These are phyloP conservation scores for Triops cancriformis DNA, from an alignment of 1,140 invertebrate species.

Conservation along the genomic window DNA sequence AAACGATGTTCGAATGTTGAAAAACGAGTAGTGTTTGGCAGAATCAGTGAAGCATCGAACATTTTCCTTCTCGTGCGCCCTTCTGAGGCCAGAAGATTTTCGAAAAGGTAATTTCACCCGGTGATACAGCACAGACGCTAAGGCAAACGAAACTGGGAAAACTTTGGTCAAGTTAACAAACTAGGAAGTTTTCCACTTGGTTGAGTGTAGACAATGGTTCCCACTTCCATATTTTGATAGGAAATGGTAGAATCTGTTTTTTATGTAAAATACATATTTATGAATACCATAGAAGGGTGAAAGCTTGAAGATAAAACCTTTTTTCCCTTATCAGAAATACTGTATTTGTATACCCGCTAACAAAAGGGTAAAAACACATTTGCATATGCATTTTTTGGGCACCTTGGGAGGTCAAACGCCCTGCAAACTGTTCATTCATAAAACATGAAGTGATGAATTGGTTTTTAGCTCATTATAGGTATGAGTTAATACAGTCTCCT, in stretches of 20 bases:
- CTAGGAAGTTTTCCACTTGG: background rate
- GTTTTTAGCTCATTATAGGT: background rate
- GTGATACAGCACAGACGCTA: too few species aligned
- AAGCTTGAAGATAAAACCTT: background rate
- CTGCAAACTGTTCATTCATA: background rate
- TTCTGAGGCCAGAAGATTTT: too few species aligned
- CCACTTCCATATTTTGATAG: background rate
- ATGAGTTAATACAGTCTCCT: background rate
- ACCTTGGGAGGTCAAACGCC: background rate
- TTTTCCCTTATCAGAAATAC: background rate
- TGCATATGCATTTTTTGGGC: background rate
- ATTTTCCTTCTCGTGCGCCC: too few species aligned
- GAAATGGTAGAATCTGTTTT: background rate
- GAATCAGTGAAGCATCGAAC: too few species aligned
- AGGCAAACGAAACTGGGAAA: too few species aligned
- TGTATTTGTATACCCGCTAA: background rate
- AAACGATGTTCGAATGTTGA: too few species aligned
- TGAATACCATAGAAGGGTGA: background rate
- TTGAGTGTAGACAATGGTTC: background rate
- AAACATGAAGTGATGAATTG: slow-evolving; percentile 2
- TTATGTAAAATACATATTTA: background rate
- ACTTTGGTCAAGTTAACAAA: too few species aligned
- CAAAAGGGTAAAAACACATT: background rate
- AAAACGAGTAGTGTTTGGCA: too few species aligned
- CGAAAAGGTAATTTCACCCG: too few species aligned